Base-by-base conservation (phyloP, 2,888 invertebrate species). In the Merodon equestris region DNA sequence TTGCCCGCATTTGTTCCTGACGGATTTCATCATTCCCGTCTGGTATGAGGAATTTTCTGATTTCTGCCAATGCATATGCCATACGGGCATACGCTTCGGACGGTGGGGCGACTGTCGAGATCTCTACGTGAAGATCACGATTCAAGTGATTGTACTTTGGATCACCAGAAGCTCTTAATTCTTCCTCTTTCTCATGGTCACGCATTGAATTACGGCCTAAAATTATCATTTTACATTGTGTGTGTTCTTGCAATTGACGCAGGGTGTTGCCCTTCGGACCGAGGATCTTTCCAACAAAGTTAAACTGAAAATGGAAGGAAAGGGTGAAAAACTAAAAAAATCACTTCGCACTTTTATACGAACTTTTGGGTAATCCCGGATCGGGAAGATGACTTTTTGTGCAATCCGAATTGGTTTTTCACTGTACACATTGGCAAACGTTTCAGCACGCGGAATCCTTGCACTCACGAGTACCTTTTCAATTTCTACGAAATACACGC, bases 201-300 rank as follows among this genome's bases (percentile, higher is more conserved):
- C 96, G 94, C 96, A 97, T 97, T 1, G 97, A 97, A 9, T 97
- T 97, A 82, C 95, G 91, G 0, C 97, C 97, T 60, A 97, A 91
- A 3, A 97, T 96, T 1, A 97, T 96, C 96, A 97, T 97, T 91
- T 97, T 97, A 86, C 97, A 96, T 92, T 96, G 96, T 0, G 97
- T 97, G 87, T 97, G 96, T 86, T 97, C 97, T 88, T 97, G 97
- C 42, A 97, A 91, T 82, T 96, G 91, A 86, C 97, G 97, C 85
- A 97, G 88, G 0, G 97, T 96, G 89, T 96, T 96, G 38, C 97
- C 97, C 88, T 97, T 97, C 9, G 97, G 97, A 0, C 97, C 97
- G 83, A 97, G 90, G 82, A 97, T 92, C 89, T 97, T 97, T 1
- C 97, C 97, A 76, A 97, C 97, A 90, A 97, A 97, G 90, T 97